Evolutionary conservation across 2,797 vertebrate species (phyloP), one percentile per base, ranked within the genome.

Genomic region (Picus viridis): DNA sequence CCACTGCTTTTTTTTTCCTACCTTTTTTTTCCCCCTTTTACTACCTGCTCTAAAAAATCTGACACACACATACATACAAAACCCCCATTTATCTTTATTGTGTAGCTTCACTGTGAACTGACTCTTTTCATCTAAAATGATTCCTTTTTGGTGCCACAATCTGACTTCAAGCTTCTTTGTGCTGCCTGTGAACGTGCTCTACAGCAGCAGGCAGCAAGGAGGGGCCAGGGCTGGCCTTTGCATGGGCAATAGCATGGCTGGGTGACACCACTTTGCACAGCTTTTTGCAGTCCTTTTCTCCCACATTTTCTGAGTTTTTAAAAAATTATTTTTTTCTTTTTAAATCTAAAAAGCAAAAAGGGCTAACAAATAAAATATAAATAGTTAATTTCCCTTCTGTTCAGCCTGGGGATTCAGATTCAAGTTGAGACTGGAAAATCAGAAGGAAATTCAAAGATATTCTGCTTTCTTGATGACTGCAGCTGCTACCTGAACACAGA

Each of bases 401-500:
- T 95, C 85, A 74, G 64, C 93, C 61, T 89, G 90, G 95, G 90
- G 90, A 95, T 95, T 96, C 81, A 87, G 77, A 90, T 94, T 92
- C 92, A 34, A 70, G 88, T 93, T 90, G 75, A 79, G 93, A 45
- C 83, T 81, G 81, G 89, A 88, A 91, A 96, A 95, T 96, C 90
- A 92, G 93, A 95, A 94, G 92, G 79, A 96, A 95, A 97, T 94
- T 96, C 95, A 96, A 97, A 97, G 94, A 92, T 91, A 11, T 69
- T 88, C 86, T 32, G 54, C 86, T 81, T 96, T 95, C 96, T 94
- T 95, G 94, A 94, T 95, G 94, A 94, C 88, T 92, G 88, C 90
- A 77, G 92, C 93, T 58, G 69, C 86, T 90, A 90, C 86, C 88
- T 89, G 83, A 93, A 62, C 87, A 91, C 83, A 94, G 94, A 92